These are phyloP conservation scores for Leucoma salicis DNA, from an alignment of 2,888 invertebrate genomes.

Conservation along the genomic window DNA sequence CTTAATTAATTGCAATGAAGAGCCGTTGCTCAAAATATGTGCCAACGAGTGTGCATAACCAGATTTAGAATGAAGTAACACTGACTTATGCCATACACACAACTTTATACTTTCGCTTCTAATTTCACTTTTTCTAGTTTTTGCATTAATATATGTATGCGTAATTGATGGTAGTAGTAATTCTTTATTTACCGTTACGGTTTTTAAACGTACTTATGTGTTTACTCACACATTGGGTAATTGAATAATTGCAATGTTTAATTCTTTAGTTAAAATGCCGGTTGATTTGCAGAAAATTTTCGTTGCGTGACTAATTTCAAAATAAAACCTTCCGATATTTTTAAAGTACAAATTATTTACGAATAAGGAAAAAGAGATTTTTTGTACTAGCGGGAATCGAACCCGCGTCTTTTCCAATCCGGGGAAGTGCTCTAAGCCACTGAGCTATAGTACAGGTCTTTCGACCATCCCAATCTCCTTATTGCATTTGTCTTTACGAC, in stretches of 20 bases:
- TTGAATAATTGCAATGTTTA: constrained; percentile 35
- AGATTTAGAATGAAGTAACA: constrained; percentile 23
- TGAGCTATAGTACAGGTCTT: too few species aligned
- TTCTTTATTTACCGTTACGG: constrained; percentile 44
- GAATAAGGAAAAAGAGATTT: too few species aligned
- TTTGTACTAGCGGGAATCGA: too few species aligned
- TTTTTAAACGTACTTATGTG: constrained; percentile 37
- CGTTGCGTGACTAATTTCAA: background rate
- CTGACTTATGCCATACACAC: constrained; percentile 11
- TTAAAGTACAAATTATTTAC: too few species aligned
- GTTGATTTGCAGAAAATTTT: constrained; percentile 3
- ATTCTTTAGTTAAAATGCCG: constrained; percentile 23
- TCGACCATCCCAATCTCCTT: too few species aligned
- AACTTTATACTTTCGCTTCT: constrained; percentile 39
- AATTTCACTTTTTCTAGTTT: constrained; percentile 46
- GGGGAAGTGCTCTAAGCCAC: too few species aligned
- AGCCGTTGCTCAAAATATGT: constrained; percentile 11
- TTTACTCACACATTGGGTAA: constrained; percentile 51
- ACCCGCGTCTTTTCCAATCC: too few species aligned
- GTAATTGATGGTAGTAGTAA: constrained; percentile 31
- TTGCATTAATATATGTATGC: constrained; percentile 22
- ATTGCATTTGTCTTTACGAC: too few species aligned
- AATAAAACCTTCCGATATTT: background rate
- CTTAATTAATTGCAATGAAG: background rate
- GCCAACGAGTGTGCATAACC: constrained; percentile 12